These are phyloP conservation scores for Galbula dea DNA, from an alignment of 2,113 vertebrate genomes.

Conservation along the genomic window DNA sequence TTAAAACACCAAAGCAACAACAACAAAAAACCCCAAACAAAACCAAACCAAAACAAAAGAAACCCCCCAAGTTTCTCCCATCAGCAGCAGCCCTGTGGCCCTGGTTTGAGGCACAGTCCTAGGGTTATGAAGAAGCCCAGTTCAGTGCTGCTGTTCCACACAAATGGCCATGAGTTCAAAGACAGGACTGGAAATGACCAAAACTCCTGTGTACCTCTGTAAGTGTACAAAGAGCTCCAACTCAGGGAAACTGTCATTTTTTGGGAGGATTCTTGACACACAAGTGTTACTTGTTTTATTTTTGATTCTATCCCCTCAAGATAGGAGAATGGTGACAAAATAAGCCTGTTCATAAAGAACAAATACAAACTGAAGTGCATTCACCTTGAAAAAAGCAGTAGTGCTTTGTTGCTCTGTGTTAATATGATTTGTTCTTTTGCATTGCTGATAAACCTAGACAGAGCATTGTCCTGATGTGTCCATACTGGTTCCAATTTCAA, in stretches of 20 bases:
- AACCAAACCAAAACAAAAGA: neutral
- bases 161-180: neutral
- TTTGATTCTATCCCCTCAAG: neutral
- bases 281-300: neutral
- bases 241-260: neutral
- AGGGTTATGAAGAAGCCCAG: neutral
- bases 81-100: neutral
- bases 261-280: neutral
- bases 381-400: neutral
- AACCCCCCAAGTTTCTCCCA: neutral
- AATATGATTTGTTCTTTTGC: neutral
- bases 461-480: neutral
- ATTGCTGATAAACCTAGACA: neutral
- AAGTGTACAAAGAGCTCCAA: neutral
- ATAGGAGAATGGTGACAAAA: neutral
- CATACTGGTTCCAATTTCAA: neutral
- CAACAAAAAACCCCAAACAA: no score
- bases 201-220: neutral
- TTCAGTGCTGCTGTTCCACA: accelerated
- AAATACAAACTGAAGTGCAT: neutral
- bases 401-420: neutral
- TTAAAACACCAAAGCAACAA: no score
- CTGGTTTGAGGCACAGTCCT: neutral
- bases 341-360: neutral
- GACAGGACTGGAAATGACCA: neutral